Percentiles rank a stretch among this genome's conserved stretches.
These are phyloP conservation scores for Elegia similella DNA, from an alignment of 2,888 invertebrate species.

Conservation along the genomic window DNA sequence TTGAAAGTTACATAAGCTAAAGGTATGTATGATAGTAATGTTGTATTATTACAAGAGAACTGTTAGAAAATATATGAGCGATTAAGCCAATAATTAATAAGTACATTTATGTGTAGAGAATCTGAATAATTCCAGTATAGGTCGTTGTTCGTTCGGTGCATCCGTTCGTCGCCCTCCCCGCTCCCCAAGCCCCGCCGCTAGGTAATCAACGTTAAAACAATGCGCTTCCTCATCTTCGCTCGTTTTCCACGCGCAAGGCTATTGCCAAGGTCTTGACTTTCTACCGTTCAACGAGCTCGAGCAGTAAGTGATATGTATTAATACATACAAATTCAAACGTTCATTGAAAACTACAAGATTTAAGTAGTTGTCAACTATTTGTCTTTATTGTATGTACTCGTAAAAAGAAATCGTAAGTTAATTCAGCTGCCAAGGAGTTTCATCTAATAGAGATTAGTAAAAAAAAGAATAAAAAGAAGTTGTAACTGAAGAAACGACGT, in stretches of 20 bases:
- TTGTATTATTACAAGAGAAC: no score
- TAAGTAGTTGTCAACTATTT: no score
- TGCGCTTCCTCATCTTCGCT: conserved; percentile 71
- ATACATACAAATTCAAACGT: no score
- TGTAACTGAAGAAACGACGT: no score
- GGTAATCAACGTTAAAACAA: conserved; percentile 66
- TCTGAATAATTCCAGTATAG: conserved; percentile 12
- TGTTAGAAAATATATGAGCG: neutral
- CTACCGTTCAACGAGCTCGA: conserved; percentile 39
- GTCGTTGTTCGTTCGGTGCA: conserved; percentile 20
- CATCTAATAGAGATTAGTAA: no score
- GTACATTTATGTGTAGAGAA: neutral
- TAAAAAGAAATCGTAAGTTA: no score
- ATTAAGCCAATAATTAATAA: neutral
- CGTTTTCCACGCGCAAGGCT: conserved; percentile 75
- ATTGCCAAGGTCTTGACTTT: conserved; percentile 77
- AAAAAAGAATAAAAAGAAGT: no score
- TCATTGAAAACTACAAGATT: no score
- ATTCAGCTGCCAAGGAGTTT: no score
- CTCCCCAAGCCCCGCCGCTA: conserved; percentile 27
- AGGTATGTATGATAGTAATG: no score
- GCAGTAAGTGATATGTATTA: neutral
- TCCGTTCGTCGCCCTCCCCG: conserved; percentile 24
- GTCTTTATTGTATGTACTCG: no score
- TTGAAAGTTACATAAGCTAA: no score